A percentile compares a stretch with the other conserved stretches of the same genome.
Conservation (phyloP, 1,140 invertebrate genomes). For the Heliconius melpomene region DNA sequence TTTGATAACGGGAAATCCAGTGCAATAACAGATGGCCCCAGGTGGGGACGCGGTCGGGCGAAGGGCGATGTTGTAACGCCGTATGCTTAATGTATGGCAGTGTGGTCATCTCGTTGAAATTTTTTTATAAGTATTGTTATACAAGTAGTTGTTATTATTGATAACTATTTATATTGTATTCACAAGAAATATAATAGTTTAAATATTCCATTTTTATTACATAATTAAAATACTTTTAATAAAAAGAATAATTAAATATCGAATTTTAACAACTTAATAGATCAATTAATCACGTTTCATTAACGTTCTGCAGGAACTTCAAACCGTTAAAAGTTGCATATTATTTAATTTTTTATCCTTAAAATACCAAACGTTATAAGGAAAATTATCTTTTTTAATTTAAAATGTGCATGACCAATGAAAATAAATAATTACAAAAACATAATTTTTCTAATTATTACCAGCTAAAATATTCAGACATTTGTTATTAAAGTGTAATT, state of each 20-base stretch:
- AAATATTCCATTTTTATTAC: neutral
- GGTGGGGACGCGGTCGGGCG: conserved; percentile 31
- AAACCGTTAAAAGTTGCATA: neutral
- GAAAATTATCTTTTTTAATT: neutral
- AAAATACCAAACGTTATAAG: neutral
- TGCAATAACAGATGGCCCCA: conserved; percentile 46
- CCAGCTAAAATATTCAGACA: neutral
- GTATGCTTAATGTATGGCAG: conserved; percentile 24
- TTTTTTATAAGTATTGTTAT: neutral
- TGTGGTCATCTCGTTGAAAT: neutral
- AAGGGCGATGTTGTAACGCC: conserved; percentile 35
- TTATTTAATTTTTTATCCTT: neutral
- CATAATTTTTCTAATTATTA: neutral
- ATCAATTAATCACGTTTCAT: neutral
- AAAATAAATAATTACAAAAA: neutral
- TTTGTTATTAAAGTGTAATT: conserved; percentile 8
- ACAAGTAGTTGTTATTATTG: neutral
- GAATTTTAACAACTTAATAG: neutral
- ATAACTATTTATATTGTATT: neutral
- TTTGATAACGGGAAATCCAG: conserved; percentile 63
- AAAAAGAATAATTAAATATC: neutral
- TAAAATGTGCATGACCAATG: neutral
- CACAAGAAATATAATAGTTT: no score
- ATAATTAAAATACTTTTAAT: neutral
- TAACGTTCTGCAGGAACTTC: neutral